Base-by-base conservation (phyloP, 2,888 invertebrate genomes). In the Cheilosia vernalis region DNA sequence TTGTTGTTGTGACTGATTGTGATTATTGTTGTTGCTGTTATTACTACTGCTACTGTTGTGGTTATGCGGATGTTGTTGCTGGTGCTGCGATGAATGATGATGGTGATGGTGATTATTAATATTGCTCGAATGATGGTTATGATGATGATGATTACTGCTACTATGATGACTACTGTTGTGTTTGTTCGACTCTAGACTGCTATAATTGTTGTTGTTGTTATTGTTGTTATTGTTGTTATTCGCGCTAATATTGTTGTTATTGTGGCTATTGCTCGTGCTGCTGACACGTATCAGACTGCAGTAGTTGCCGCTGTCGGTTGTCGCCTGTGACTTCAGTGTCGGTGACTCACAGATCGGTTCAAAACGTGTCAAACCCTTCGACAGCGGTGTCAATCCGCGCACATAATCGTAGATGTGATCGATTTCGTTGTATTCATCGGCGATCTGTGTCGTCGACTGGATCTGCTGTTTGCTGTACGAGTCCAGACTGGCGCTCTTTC, bases 351-450 rank as follows among this genome's bases (percentile, higher is more conserved):
- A 93, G 47, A 93, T 93, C 51, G 89, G 93, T 89, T 89, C 93
- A 90, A 89, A 93, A 87, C 88, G 92, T 88, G 91, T 93, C 91
- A 88, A 91, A 89, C 95, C 96, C 91, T 97, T 97, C 5, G 98
- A 97, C 33, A 97, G 93, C 1, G 97, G 97, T 64, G 98, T 98
- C 88, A 98, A 96, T 1, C 98, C 98, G 86, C 98, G 94, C 0
- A 98, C 98, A 91, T 98, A 98, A 91, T 98, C 98, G 91, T 98
- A 98, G 87, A 98, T 97, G 92, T 98, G 97, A 93, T 98, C 98
- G 88, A 98, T 98, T 92, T 98, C 98, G 89, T 98, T 97, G 92
- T 98, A 98, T 89, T 98, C 97, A 90, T 97, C 97, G 37, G 95
- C 96, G 90, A 94, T 93, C 88, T 94, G 94, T 88, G 93, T 93